These are phyloP conservation scores for Gracilinanus agilis DNA, from an alignment of 2,113 vertebrate species.

Conservation along the genomic window DNA sequence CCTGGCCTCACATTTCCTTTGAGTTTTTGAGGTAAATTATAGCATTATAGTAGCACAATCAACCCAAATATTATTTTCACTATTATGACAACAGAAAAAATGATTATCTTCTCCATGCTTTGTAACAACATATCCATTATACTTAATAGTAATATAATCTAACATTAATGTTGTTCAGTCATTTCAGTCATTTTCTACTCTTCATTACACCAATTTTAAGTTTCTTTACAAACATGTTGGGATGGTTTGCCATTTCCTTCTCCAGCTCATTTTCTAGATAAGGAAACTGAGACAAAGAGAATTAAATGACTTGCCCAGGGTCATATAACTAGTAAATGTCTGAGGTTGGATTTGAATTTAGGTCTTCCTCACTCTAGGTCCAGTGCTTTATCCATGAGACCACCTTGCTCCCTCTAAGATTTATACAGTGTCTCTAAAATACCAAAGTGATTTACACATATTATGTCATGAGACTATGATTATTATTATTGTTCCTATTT, in stretches of 20 bases:
- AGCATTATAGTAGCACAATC: background rate
- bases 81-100: conserved; percentile 35
- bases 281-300: background rate
- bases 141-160: background rate
- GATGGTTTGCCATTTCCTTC: background rate
- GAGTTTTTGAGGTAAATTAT: conserved; percentile 16
- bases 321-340: background rate
- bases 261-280: background rate
- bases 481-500: background rate
- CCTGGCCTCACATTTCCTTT: background rate
- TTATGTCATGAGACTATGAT: background rate
- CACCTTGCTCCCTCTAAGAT: background rate
- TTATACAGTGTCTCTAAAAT: background rate
- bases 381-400: background rate
- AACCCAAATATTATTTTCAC: background rate
- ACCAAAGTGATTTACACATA: background rate
- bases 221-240: background rate
- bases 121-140: conserved; percentile 5
- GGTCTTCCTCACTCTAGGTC: background rate
- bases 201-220: background rate
- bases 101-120: background rate
- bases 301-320: background rate
- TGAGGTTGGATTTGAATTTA: background rate
- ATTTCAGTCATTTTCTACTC: background rate
- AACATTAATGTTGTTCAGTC: background rate